Evolutionary conservation across 2,888 invertebrate species (phyloP).

Genomic region (Abrostola tripartita): DNA sequence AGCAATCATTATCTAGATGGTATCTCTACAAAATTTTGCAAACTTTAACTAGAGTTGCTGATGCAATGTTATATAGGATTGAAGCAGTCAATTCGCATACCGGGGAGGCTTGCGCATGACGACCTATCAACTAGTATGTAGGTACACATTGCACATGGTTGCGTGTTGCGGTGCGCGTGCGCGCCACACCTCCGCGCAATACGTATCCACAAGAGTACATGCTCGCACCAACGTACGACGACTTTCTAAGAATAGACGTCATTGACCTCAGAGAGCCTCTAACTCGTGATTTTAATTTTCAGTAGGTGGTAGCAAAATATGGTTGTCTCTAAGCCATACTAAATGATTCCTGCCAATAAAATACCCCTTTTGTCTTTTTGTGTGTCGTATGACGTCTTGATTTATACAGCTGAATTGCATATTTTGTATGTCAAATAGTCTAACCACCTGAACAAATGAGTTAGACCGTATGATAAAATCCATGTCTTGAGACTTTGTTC

Average conservation of each 20-base stretch:
- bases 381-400: background rate
- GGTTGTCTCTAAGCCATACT: constrained; percentile 12
- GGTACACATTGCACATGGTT: constrained; percentile 40
- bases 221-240: constrained; percentile 51
- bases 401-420: background rate
- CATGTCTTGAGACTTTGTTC: too few species aligned
- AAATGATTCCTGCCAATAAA: constrained; percentile 5
- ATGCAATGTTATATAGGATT: constrained; percentile 66
- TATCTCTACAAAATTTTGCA: constrained; percentile 2
- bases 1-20: background rate
- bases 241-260: constrained; percentile 76
- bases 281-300: constrained; percentile 21
- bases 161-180: constrained; percentile 65
- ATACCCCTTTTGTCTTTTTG: background rate
- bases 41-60: constrained; percentile 51
- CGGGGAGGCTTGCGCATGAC: constrained; percentile 30
- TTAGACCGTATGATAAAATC: too few species aligned
- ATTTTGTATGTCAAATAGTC: background rate
- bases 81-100: constrained; percentile 46
- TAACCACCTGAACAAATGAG: background rate
- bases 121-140: constrained; percentile 30
- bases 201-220: constrained; percentile 52
- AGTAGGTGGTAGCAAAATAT: background rate
- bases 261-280: constrained; percentile 63
- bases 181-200: constrained; percentile 72